Evolutionary conservation across 1,140 invertebrate species (phyloP), one percentile per base, ranked within the genome.

Genomic region (Pogonognathellus flavescens): DNA sequence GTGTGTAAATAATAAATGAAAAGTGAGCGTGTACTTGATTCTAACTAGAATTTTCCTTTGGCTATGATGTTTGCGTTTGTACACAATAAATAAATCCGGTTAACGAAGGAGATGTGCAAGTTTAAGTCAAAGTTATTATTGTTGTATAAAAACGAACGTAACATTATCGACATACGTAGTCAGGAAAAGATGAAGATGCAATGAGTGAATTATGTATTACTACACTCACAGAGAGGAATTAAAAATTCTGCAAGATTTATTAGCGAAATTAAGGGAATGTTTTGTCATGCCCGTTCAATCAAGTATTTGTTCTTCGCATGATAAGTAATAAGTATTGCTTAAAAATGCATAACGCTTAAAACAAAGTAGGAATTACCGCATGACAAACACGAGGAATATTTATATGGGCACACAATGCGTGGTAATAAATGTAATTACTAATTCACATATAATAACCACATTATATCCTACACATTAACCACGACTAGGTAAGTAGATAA

Each of bases 11-110:
- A 41, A 41, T 41, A 41, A 41, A 41, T 41, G 31, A 41, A 41
- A 41, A 41, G 31, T 41, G 31, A 41, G 31, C 6, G 31, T 41
- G 31, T 41, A 3, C 31, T 41, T 41, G 31, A 41, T 41, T 41
- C 31, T 6, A 41, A 41, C 31, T 41, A 41, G 31, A 3, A 41
- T 41, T 41, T 41, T 41, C 6, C 31, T 41, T 41, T 41, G 31
- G 31, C 31, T 41, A 41, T 41, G 31, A 20, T 25, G 20, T 66
- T 66, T 25, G 18, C 13, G 5, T 66, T 66, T 66, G 53, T 55
- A 16, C 20, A 14, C 14, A 13, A 31, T 66, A 66, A 66, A 66
- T 66, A 66, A 66, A 66, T 66, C 62, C 62, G 62, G 62, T 66
- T 66, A 66, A 66, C 20, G 62, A 66, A 66, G 22, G 25, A 31